Conservation (phyloP, 1,140 invertebrate genomes). For the Drosophila triauraria region DNA sequence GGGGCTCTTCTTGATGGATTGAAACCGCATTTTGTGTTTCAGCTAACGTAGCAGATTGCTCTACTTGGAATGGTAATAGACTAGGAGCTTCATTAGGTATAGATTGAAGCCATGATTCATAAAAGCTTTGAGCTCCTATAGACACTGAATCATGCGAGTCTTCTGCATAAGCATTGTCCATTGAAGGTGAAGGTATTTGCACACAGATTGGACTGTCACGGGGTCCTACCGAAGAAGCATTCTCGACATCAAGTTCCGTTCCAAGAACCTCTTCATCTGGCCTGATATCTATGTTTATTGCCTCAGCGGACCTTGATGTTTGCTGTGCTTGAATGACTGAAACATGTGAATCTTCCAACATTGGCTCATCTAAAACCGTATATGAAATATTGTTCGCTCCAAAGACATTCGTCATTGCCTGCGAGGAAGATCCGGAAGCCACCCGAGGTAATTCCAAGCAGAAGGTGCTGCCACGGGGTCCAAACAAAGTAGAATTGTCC, state of each 20-base stretch:
- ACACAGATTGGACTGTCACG: not conserved
- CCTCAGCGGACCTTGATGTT: too few relatives aligned
- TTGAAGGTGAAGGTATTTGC: too few relatives aligned
- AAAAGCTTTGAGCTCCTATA: not conserved
- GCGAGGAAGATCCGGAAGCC: too few relatives aligned
- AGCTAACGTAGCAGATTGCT: not conserved
- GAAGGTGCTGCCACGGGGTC: not conserved
- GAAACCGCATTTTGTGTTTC: too few relatives aligned
- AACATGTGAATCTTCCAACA: not conserved
- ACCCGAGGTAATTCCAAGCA: not conserved
- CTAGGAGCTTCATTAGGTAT: not conserved
- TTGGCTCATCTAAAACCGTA: too few relatives aligned
- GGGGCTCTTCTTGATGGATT: not conserved
- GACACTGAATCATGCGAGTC: too few relatives aligned
- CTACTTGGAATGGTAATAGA: not conserved
- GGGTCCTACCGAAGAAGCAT: not conserved
- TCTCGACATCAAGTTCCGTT: not conserved
- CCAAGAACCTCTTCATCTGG: too few relatives aligned
- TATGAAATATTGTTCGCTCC: not conserved
- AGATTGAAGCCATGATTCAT: not conserved
- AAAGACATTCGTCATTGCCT: not conserved
- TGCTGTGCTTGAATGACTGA: too few relatives aligned
- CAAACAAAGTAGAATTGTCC: not conserved
- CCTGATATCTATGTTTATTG: too few relatives aligned
- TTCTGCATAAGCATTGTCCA: too few relatives aligned